phyloP scores from a whole-genome alignment of 92 coral and sea anemone species.

The Actinernus sp. region DNA sequence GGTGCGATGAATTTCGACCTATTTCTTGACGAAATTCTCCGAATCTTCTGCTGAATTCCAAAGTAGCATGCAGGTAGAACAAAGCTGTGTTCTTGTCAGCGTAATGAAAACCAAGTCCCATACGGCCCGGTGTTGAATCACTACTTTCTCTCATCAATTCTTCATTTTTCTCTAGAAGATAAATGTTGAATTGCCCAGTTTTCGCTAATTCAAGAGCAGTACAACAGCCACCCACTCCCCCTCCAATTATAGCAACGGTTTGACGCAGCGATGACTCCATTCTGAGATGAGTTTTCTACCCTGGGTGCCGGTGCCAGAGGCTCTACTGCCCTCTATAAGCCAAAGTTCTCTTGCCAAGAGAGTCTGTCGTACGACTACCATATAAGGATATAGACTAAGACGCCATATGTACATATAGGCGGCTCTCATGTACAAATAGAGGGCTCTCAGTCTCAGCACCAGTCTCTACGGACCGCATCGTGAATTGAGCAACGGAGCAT shows the following conservation, averaged over 20 bases:
- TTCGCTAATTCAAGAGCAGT: slow-evolving; percentile 61
- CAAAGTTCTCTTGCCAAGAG: too few relatives aligned
- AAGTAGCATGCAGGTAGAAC: slow-evolving; percentile 50
- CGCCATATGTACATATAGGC: too few relatives aligned
- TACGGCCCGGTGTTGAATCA: slow-evolving; percentile 58
- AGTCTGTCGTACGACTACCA: too few relatives aligned
- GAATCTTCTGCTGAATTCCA: slow-evolving; percentile 41
- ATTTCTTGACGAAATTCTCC: slow-evolving; percentile 58
- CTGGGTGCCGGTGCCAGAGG: too few relatives aligned
- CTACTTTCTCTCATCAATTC: slow-evolving; percentile 65
- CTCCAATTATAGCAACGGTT: slow-evolving; percentile 44
- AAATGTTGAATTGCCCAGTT: slow-evolving; percentile 43
- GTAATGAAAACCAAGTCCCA: slow-evolving; percentile 81
- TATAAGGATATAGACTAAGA: too few relatives aligned
- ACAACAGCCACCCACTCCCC: slow-evolving; percentile 77
- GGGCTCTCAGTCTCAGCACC: too few relatives aligned
- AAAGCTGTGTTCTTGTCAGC: slow-evolving; percentile 57
- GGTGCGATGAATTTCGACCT: slow-evolving; percentile 32
- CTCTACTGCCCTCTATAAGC: too few relatives aligned
- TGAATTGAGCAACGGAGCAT: too few relatives aligned
- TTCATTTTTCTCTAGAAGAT: slow-evolving; percentile 49
- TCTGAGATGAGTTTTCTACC: too few relatives aligned
- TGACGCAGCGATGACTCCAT: background rate
- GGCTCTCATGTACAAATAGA: too few relatives aligned
- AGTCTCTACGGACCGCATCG: too few relatives aligned